phyloP scores from a whole-genome alignment of 1,140 invertebrate species.

The Rhopalosiphum maidis region DNA sequence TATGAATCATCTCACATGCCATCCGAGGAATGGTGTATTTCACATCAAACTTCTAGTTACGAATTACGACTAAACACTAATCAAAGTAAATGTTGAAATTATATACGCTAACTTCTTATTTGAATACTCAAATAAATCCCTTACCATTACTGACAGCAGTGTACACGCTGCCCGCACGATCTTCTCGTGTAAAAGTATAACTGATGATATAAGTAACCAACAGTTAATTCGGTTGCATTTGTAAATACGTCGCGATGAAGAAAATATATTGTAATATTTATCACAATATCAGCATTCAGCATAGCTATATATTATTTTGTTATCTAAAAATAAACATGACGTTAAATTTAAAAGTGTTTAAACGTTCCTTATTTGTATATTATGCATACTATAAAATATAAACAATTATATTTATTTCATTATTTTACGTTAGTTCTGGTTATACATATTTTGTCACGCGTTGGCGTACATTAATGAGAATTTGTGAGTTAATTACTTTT shows the following conservation, averaged over 20 bases:
- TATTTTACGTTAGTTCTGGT: not conserved
- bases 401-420: not conserved
- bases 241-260: not conserved
- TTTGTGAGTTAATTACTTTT: not conserved
- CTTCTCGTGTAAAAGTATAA: not conserved
- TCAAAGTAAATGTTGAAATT: not conserved
- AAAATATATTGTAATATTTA: not conserved
- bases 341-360: not conserved
- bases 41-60: not conserved
- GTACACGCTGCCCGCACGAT: not conserved
- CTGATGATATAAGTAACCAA: not conserved
- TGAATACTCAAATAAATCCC: not conserved
- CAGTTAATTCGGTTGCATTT: not conserved
- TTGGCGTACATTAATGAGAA: not conserved
- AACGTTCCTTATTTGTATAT: not conserved
- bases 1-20: no score
- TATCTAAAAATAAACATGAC: not conserved
- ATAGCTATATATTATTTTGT: not conserved
- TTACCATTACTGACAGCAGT: not conserved
- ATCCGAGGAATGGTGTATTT: no score
- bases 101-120: no score
- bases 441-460: not conserved
- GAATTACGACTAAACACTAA: not conserved
- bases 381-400: not conserved
- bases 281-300: not conserved